phyloP scores from a whole-genome alignment of 2,113 vertebrate genomes.

The Clinocottus analis region DNA sequence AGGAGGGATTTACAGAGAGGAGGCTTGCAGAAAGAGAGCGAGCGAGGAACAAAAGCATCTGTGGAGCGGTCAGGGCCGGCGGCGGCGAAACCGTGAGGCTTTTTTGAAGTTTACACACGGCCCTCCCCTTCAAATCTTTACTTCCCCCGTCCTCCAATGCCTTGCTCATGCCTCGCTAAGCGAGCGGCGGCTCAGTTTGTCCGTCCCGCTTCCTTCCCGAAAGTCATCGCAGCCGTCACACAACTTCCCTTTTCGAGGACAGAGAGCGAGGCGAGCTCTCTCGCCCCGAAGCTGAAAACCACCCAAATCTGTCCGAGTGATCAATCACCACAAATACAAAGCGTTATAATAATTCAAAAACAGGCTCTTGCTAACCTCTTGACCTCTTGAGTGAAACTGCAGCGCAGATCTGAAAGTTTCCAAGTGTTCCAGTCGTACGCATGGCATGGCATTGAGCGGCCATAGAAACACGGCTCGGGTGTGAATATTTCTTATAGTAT shows the following conservation, averaged over 20 bases:
- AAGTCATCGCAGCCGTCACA: slow-evolving; percentile 20
- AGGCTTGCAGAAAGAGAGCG: slow-evolving; percentile 53
- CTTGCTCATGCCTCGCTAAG: slow-evolving; percentile 48
- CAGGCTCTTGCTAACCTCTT: not conserved
- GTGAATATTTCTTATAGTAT: not conserved
- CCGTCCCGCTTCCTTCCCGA: slow-evolving; percentile 1
- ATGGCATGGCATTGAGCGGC: not conserved
- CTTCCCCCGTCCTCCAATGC: slow-evolving; percentile 38
- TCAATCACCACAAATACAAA: slow-evolving; percentile 18
- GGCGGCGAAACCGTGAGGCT: slow-evolving; percentile 76
- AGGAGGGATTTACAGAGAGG: slow-evolving; percentile 38
- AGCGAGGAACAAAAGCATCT: slow-evolving; percentile 81
- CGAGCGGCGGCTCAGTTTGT: slow-evolving; percentile 29
- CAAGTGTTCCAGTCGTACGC: not conserved
- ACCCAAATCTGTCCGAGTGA: not conserved
- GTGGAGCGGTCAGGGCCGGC: slow-evolving; percentile 80
- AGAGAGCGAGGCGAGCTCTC: not conserved
- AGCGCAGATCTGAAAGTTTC: too few relatives aligned
- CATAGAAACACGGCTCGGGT: not conserved
- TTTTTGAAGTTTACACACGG: slow-evolving; percentile 81
- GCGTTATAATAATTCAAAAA: not conserved
- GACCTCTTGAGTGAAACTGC: too few relatives aligned
- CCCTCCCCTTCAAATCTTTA: slow-evolving; percentile 55
- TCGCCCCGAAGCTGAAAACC: not conserved
- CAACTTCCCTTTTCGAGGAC: slow-evolving; percentile 5